Evolutionary conservation across 92 coral and sea anemone genomes (phyloP).

Genomic region (Phymanthus crucifer): DNA sequence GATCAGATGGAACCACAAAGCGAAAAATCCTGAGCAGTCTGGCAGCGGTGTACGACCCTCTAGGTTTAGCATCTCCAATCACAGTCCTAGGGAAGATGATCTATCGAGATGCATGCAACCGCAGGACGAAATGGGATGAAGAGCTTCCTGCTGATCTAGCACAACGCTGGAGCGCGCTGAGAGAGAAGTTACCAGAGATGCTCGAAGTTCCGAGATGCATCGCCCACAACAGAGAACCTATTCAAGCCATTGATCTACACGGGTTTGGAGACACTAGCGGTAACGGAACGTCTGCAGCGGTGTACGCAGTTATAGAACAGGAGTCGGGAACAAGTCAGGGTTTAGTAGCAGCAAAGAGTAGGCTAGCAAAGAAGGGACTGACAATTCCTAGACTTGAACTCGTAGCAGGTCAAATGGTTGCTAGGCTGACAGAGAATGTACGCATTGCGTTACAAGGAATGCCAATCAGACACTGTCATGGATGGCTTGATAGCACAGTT

Average conservation of each 20-base stretch:
- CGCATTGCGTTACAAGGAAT: constrained; percentile 17
- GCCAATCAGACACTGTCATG: constrained; percentile 25
- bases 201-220: constrained; percentile 15
- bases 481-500: constrained; percentile 23
- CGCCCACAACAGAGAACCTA: neutral
- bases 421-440: neutral
- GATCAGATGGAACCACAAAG: constrained; percentile 31
- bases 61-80: constrained; percentile 40
- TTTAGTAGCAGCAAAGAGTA: neutral
- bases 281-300: constrained; percentile 16
- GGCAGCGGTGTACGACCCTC: constrained; percentile 53
- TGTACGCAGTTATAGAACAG: constrained; percentile 8
- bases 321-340: neutral
- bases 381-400: neutral
- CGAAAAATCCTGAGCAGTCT: constrained; percentile 45
- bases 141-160: constrained; percentile 7
- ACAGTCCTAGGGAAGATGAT: constrained; percentile 1
- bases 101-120: constrained; percentile 8
- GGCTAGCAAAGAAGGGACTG: neutral
- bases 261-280: constrained; percentile 12
- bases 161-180: neutral
- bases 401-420: neutral
- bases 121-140: constrained; percentile 2
- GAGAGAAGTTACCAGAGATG: neutral
- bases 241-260: constrained; percentile 24